Evolutionary conservation across 2,113 vertebrate genomes (phyloP), one percentile per base, ranked within the genome.

Genomic region (Dicaeum eximium): DNA sequence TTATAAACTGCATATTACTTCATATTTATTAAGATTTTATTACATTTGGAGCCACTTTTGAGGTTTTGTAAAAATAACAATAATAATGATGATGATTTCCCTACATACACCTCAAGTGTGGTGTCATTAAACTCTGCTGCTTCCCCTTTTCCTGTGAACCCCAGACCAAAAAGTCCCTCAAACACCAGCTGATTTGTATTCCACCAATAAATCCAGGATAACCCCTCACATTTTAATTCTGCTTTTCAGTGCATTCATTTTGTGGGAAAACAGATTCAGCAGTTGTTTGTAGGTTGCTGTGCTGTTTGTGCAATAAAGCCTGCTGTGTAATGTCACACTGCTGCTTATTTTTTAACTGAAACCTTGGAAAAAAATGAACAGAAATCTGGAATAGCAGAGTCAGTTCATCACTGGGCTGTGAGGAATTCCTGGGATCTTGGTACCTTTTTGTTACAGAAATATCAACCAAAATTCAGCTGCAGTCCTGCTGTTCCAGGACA

Each of bases 361-460:
- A 67, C 28, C 21, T 53, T 57, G 23, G 23, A 3, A 20, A 75
- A 40, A 80, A 56, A 37, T 0, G 3, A 80, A 50, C 14, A 38
- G 66, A 25, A 25, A 45, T 47, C 3, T 20, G 77, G 21, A 69
- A 7, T 5, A 74, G 28, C 23, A 1, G 31, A 62, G 14, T 28
- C 3, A 7, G 44, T 31, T 47, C 15, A 0, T 58, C 28, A 1
- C 16, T 14, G 3, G 37, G 33, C 19, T 30, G 12, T 19, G 21
- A 82, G 27, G 38, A 73, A 35, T 67, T 86, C n/a, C 33, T 84
- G 60, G 19, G 37, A 15, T 38, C 23, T 24, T 31, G 10, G 4
- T 56, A 12, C 18, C 18, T 75, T 72, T 79, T 65, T 20, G 16
- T 72, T 78, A 1, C 15, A 38, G 27, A 28, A 35, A 44, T n/a